Percentiles rank a stretch among this genome's conserved stretches.
These are phyloP conservation scores for Bolinopsis microptera DNA, from an alignment of 37 sponge, comb jelly and placozoan species.

Conservation along the genomic window DNA sequence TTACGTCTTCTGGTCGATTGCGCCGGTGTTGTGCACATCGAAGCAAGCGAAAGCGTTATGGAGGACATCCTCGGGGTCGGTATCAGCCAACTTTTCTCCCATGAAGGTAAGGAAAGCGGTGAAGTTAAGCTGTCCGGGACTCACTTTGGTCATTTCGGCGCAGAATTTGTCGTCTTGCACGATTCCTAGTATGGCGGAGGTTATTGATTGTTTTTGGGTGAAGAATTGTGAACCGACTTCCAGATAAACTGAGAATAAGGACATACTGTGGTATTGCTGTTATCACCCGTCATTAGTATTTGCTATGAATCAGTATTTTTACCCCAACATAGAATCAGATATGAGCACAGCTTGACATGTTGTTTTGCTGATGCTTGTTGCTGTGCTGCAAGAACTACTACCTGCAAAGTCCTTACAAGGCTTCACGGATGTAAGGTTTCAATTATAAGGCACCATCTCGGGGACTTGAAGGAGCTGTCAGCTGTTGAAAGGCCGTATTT, in stretches of 20 bases:
- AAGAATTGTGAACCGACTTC: background rate
- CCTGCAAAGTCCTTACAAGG: background rate
- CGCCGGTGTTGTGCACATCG: background rate
- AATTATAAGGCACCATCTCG: background rate
- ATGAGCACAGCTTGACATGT: background rate
- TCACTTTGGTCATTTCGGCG: background rate
- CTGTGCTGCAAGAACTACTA: background rate
- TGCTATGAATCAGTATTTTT: too few relatives aligned
- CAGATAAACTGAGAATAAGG: too few relatives aligned
- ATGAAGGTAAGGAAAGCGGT: conserved; percentile 36
- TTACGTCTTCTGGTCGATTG: background rate
- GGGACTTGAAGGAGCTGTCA: background rate
- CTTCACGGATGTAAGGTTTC: background rate
- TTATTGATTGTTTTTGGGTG: background rate
- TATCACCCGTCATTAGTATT: too few relatives aligned
- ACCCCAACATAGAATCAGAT: background rate
- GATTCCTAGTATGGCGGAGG: background rate
- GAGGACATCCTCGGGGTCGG: conserved; percentile 15
- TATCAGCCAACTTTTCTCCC: conserved; percentile 31
- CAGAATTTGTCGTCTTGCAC: conserved; percentile 38
- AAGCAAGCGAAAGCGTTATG: conserved; percentile 17
- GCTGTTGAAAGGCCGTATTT: background rate
- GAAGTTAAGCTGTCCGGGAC: conserved; percentile 27
- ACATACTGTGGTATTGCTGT: too few relatives aligned
- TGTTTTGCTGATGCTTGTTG: too few relatives aligned